phyloP scores from a whole-genome alignment of 2,113 vertebrate species.

The Uria aalge region DNA sequence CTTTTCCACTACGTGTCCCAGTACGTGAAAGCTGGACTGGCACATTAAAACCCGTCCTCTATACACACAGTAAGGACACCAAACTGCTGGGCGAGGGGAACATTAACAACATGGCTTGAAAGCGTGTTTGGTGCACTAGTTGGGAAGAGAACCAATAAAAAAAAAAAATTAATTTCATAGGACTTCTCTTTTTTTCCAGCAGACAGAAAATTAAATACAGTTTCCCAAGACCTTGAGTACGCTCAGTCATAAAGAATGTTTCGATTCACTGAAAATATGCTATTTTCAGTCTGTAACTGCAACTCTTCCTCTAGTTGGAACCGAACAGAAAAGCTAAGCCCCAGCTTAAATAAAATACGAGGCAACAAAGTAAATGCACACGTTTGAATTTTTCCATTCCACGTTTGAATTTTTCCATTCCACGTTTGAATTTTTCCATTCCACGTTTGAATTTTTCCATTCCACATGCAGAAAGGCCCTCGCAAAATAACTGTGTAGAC shows the following conservation, averaged over 20 bases:
- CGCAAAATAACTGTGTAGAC: background rate
- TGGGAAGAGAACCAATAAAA: background rate
- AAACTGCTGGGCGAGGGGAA: background rate
- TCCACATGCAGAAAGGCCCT: background rate
- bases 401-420: background rate
- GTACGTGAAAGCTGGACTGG: accelerated
- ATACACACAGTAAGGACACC: accelerated
- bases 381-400: background rate
- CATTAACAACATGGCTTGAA: background rate
- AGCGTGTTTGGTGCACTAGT: accelerated
- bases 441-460: background rate
- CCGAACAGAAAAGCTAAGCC: background rate
- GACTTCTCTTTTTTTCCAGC: background rate
- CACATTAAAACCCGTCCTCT: background rate
- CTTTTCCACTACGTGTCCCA: accelerated
- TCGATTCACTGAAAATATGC: background rate
- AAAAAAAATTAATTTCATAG: background rate
- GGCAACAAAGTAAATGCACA: background rate
- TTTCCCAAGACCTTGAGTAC: background rate
- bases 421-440: too few relatives aligned
- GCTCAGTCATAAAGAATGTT: background rate
- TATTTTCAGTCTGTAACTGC: background rate
- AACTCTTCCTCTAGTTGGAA: background rate
- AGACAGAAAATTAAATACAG: background rate
- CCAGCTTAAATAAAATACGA: background rate